Base-by-base conservation (phyloP, 2,888 invertebrate genomes). In the Agrenia bidenticulata region DNA sequence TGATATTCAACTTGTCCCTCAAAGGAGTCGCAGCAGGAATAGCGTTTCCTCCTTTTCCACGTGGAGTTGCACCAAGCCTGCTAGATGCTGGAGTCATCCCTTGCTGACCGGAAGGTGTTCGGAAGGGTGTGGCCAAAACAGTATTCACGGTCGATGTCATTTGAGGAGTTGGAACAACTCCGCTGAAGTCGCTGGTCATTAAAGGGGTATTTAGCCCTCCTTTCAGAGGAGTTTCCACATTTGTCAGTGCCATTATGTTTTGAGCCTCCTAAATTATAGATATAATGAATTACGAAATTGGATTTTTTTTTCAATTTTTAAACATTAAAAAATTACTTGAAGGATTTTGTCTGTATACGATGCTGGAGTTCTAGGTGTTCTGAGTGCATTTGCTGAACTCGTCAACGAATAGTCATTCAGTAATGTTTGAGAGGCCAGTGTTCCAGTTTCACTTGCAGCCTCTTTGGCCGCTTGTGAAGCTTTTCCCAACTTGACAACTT, bases 161-260 rank as follows among this genome's bases (percentile, higher is more conserved):
- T 56, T 85, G 87, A 23, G 85, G 82, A 76, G 87, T 87, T 1
- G 95, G 94, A 72, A 91, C 81, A 0, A 90, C 85, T 1, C 93
- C 89, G 19, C 87, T 87, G 80, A 97, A 95, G 81, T 97, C 95
- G 0, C 90, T 86, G 78, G 94, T 89, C 67, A 89, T 88, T 4
- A 99, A 83, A 0, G 96, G 94, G 0, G 97, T 97, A 80, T 99
- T 99, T 24, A 92, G 79, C 0, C 99, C 99, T 54, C 98, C 87
- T 80, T 97, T 97, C 19, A 99, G 82, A 0, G 98, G 98, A 0
- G 98, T 99, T 78, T 99, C 98, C 1, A 96, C 95, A 80, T 98
- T 96, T 0, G 94, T 94, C 21, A 99, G 82, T 0, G 98, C 97
- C 92, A 99, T 95, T 78, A 99, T 91, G 79, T 99, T 98, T 81